Conservation (phyloP, 1,140 invertebrate species). For the Drosophila asahinai region DNA sequence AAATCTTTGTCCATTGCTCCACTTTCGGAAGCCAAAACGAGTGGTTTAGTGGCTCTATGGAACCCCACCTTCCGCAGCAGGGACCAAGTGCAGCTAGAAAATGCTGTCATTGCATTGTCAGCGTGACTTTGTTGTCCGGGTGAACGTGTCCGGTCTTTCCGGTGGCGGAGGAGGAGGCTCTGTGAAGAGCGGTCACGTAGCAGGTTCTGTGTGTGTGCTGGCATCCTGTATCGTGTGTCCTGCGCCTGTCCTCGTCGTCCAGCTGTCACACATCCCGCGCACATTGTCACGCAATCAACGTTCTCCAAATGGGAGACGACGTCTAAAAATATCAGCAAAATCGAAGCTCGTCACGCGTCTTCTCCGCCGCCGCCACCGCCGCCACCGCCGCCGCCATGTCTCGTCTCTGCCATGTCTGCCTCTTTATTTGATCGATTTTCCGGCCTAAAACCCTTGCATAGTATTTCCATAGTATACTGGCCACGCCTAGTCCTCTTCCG, state of each 20-base stretch:
- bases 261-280: constrained; percentile 64
- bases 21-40: constrained; percentile 20
- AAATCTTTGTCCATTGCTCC: constrained; percentile 10
- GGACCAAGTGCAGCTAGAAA: constrained; percentile 12
- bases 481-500: constrained; percentile 29
- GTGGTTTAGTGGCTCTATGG: constrained; percentile 23
- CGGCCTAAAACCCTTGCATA: constrained; percentile 18
- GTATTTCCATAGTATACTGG: constrained; percentile 2
- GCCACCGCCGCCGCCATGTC: background rate
- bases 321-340: constrained; percentile 68
- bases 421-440: constrained; percentile 73
- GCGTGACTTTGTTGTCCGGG: constrained; percentile 29
- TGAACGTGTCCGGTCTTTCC: constrained; percentile 27
- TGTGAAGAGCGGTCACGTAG: constrained; percentile 26
- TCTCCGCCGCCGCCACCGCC: background rate
- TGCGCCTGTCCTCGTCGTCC: constrained; percentile 19
- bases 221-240: constrained; percentile 39
- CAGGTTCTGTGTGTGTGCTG: background rate
- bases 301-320: constrained; percentile 3
- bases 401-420: constrained; percentile 38
- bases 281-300: constrained; percentile 69
- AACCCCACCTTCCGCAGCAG: background rate
- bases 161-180: too few relatives aligned
- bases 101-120: constrained; percentile 45
- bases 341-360: constrained; percentile 60